phyloP scores from a whole-genome alignment of 2,797 vertebrate species.

The Lithobates sylvaticus region DNA sequence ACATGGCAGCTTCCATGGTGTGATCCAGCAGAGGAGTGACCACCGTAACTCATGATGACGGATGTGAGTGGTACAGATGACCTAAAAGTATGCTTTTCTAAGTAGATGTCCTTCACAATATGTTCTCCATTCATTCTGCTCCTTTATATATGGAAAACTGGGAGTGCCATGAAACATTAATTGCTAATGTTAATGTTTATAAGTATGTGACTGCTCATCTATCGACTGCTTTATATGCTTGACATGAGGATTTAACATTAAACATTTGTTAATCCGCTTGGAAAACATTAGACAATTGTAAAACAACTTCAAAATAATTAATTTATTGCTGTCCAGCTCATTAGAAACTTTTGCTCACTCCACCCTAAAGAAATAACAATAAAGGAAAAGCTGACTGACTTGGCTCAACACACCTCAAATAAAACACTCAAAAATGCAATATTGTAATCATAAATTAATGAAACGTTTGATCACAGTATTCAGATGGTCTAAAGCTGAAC shows the following conservation, averaged over 20 bases:
- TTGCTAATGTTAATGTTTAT: background rate
- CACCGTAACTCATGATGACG: slow-evolving; percentile 30
- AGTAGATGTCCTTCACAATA: background rate
- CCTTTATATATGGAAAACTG: slow-evolving; percentile 22
- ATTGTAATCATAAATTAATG: background rate
- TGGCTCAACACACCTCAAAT: background rate
- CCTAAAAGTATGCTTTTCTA: background rate
- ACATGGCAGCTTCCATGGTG: slow-evolving; percentile 24
- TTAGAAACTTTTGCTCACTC: background rate
- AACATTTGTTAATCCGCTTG: slow-evolving; percentile 19
- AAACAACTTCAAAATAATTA: background rate
- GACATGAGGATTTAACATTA: slow-evolving; percentile 9
- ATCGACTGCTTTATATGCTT: background rate
- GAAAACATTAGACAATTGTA: slow-evolving; percentile 9
- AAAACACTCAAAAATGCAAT: background rate
- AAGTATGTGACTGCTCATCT: background rate
- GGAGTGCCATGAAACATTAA: slow-evolving; percentile 4
- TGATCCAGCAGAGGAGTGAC: slow-evolving; percentile 34
- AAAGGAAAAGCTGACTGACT: background rate
- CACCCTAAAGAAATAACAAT: slow-evolving; percentile 3
- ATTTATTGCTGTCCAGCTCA: background rate
- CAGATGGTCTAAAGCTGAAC: too few relatives aligned
- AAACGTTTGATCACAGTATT: background rate
- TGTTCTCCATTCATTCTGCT: background rate
- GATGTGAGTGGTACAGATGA: background rate